Base-by-base conservation (phyloP, 2,113 vertebrate species). In the Melanerpes formicivorus region DNA sequence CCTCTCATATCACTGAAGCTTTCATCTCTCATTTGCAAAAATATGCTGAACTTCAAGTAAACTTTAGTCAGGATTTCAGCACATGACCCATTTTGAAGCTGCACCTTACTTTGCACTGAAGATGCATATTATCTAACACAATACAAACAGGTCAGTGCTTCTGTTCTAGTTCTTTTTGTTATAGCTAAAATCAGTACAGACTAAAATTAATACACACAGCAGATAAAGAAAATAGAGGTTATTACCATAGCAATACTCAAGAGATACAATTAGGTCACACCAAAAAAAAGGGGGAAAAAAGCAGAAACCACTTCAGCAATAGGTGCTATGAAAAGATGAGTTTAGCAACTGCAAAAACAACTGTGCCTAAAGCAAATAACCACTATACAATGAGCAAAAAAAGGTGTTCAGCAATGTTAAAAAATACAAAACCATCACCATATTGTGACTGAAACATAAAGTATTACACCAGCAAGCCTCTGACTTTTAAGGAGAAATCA, bases 171-270 rank as follows among this genome's bases (percentile, higher is more conserved):
- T 96, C 82, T 90, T 78, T 90, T 75, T 84, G 73, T 75, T 86
- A 93, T 13, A 95, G 71, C 50, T 66, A 91, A 95, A 95, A 96
- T 71, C 85, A 95, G 95, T 83, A 65, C 90, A 88, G 70, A 85
- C 95, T 94, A 95, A 96, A 96, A 94, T 96, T 96, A 96, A 93
- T 91, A 91, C 25, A 93, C 9, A 82, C 3, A 64, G 76, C n/a
- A 75, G 85, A 83, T 81, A 93, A 96, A 91, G 85, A 93, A 93
- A 91, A 93, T 86, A 93, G 94, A 95, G 87, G 70, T 95, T 96
- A 96, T 95, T 95, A 93, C 63, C 88, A 85, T 17, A 78, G 42
- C 42, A 92, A 89, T 93, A 62, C 92, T 73, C 90, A 67, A 82
- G 93, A 91, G 93, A 91, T 16, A 77, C 63, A 95, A 75, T 84